Base-by-base conservation (phyloP, 2,888 invertebrate species). In the Pasiphila rectangulata region DNA sequence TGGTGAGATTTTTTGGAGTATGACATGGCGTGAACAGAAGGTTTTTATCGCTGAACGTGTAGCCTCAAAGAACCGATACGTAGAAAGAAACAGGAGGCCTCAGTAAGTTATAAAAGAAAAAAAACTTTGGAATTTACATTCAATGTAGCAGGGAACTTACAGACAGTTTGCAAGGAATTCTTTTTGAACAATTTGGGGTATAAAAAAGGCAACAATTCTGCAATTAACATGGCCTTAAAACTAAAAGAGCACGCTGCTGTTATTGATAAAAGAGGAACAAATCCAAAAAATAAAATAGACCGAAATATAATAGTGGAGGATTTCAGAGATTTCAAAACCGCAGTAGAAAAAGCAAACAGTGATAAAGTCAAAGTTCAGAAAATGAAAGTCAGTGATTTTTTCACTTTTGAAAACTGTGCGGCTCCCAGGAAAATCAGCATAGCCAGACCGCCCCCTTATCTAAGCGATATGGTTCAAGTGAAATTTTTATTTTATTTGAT, bases 1-100 rank as follows among this genome's bases (percentile, higher is more conserved):
- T n/a, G n/a, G n/a, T n/a, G n/a, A n/a, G n/a, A n/a, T n/a, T 10
- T 25, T 25, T 25, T 25, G 25, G 25, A 25, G 25, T 25, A 4
- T 25, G 25, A 25, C 25, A 25, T 25, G 25, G 25, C 25, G 25
- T 25, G 25, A 10, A 25, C 25, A 25, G 5, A 25, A 25, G 25
- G 10, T 25, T 25, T 25, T 25, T 25, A 25, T 25, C 9, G 10
- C 25, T 25, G 25, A 25, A 25, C 25, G 25, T 10, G 25, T 25
- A n/a, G 25, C 9, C 25, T 25, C 25, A 25, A 25, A 25, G 25
- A 25, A 25, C 25, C 25, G 25, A 25, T 10, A 10, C 25, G 25
- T 25, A 25, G 25, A 25, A 25, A 25, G 25, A 25, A 25, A n/a
- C n/a, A n/a, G n/a, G n/a, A n/a, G n/a, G n/a, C n/a, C n/a, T n/a